Conservation (phyloP, 2,797 vertebrate species). For the Ctenochaetus hawaiiensis region DNA sequence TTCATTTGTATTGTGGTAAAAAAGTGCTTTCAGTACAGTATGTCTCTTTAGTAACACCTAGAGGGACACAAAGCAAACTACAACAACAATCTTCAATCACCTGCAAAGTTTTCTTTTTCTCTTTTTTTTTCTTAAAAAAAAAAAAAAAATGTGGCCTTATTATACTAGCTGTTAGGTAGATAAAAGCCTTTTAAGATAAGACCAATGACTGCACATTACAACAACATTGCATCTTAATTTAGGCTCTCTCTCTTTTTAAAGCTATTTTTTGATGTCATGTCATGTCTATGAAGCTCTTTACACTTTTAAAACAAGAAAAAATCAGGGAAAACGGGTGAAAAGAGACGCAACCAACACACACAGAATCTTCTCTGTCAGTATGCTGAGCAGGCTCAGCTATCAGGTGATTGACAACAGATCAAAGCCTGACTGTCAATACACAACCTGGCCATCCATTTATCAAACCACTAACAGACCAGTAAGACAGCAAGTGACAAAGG, state of each 20-base stretch:
- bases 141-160: no score
- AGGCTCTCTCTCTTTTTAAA: not conserved
- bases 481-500: constrained; percentile 25
- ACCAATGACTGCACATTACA: not conserved
- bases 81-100: not conserved
- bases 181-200: not conserved
- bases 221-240: not conserved
- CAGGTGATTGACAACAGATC: constrained; percentile 56
- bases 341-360: no score
- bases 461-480: constrained; percentile 33
- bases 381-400: constrained; percentile 34
- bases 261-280: not conserved
- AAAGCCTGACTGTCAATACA: constrained; percentile 61
- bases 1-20: not conserved
- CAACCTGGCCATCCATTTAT: constrained; percentile 34
- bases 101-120: not conserved
- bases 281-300: not conserved
- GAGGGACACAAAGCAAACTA: no score
- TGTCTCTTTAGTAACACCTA: no score
- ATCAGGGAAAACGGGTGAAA: not conserved
- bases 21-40: not conserved
- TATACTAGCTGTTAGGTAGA: no score
- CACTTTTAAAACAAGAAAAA: not conserved
- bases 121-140: not conserved
- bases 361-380: constrained; percentile 2